Evolutionary conservation across 2,113 vertebrate genomes (phyloP).

Genomic region (Varanus salvator): DNA sequence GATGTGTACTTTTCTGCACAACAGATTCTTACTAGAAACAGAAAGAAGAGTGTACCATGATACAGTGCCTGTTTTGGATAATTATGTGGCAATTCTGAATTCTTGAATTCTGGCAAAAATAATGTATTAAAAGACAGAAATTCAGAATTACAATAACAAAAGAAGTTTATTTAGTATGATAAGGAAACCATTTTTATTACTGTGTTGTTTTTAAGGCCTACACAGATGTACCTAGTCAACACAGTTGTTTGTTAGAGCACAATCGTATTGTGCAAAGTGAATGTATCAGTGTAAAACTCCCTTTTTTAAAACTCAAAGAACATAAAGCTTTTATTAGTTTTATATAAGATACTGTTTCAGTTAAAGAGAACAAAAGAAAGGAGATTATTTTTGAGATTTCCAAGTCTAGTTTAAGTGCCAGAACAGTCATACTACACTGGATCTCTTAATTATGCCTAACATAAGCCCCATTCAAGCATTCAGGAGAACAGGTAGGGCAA

Average conservation of each 20-base stretch:
- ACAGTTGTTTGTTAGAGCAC: not conserved
- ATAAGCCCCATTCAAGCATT: too few species aligned
- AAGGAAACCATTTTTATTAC: not conserved
- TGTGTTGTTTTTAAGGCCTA: not conserved
- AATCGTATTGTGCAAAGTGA: constrained; percentile 26
- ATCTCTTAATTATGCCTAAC: too few species aligned
- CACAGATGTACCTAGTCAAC: not conserved
- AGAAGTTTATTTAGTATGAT: constrained; percentile 2
- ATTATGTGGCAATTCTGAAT: constrained; percentile 5
- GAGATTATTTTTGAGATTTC: not conserved
- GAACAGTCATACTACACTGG: not conserved
- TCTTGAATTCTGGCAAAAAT: not conserved
- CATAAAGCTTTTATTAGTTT: not conserved
- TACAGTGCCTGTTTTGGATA: constrained; percentile 41
- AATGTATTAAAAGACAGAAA: not conserved
- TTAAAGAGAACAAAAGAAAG: not conserved
- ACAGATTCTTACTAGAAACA: constrained; percentile 70
- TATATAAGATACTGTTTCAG: not conserved
- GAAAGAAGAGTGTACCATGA: constrained; percentile 34
- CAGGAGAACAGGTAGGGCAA: too few species aligned
- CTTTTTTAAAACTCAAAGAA: constrained; percentile 19
- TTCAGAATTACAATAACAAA: constrained; percentile 21
- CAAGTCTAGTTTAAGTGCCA: not conserved
- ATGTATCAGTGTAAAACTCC: not conserved
- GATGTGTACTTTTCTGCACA: constrained; percentile 59